Evolutionary conservation across 2,113 vertebrate species (phyloP).

Genomic region (Leucosticte australis): DNA sequence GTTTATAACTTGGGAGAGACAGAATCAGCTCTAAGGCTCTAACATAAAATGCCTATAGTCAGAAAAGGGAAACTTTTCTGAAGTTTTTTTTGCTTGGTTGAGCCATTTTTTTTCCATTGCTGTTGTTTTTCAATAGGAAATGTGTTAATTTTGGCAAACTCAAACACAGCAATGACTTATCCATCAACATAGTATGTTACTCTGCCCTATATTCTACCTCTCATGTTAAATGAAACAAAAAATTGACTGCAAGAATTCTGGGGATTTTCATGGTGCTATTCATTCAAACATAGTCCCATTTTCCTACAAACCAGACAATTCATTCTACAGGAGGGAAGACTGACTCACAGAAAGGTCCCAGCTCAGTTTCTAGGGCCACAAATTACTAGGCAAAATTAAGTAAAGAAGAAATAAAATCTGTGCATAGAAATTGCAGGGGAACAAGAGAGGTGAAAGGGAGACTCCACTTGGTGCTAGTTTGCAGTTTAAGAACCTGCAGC

Average conservation of each 20-base stretch:
- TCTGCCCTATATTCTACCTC: neutral
- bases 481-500: neutral
- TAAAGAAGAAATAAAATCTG: neutral
- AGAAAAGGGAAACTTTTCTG: conserved; percentile 31
- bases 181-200: neutral
- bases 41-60: conserved; percentile 46
- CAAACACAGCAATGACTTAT: neutral
- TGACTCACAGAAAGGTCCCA: neutral
- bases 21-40: conserved; percentile 15
- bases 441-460: neutral
- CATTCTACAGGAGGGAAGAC: neutral
- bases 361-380: neutral
- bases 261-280: neutral
- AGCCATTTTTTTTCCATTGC: neutral
- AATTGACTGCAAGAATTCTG: neutral
- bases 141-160: conserved; percentile 14
- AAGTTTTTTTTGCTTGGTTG: neutral
- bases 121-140: neutral
- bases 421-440: neutral
- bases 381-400: neutral
- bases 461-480: neutral
- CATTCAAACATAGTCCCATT: neutral
- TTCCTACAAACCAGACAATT: neutral
- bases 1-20: conserved; percentile 63
- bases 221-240: neutral